phyloP scores from a whole-genome alignment of 2,888 invertebrate genomes.

The Ernsta delagoae region DNA sequence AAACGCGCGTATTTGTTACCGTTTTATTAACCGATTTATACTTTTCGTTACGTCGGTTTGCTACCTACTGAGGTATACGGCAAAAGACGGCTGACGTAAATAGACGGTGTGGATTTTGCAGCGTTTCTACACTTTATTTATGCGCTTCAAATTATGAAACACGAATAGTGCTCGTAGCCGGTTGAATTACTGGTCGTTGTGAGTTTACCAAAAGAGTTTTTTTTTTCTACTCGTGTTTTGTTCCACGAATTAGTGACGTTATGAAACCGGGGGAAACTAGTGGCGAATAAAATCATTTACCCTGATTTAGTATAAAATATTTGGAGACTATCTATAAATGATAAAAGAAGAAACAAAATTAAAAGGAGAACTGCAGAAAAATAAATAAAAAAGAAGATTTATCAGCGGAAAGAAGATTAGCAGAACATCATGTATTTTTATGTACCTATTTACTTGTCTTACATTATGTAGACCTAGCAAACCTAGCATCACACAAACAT shows the following conservation, averaged over 20 bases:
- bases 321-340: too few relatives aligned
- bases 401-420: too few relatives aligned
- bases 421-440: too few relatives aligned
- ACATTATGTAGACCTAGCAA: too few relatives aligned
- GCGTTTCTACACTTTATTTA: constrained; percentile 27
- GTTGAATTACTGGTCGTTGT: constrained; percentile 31
- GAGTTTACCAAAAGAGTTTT: constrained; percentile 18
- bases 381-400: too few relatives aligned
- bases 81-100: constrained; percentile 31
- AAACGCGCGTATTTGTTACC: constrained; percentile 44
- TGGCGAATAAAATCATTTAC: neutral
- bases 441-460: too few relatives aligned
- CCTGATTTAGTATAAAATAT: neutral
- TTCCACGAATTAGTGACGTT: neutral
- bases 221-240: neutral
- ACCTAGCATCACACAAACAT: too few relatives aligned
- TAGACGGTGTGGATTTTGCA: constrained; percentile 30
- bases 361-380: too few relatives aligned
- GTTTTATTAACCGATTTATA: constrained; percentile 35
- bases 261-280: neutral
- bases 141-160: constrained; percentile 35
- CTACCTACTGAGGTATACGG: neutral
- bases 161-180: constrained; percentile 20
- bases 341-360: too few relatives aligned
- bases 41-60: constrained; percentile 29